phyloP scores from a whole-genome alignment of 2,797 vertebrate species.

The Fistularia commersonii region DNA sequence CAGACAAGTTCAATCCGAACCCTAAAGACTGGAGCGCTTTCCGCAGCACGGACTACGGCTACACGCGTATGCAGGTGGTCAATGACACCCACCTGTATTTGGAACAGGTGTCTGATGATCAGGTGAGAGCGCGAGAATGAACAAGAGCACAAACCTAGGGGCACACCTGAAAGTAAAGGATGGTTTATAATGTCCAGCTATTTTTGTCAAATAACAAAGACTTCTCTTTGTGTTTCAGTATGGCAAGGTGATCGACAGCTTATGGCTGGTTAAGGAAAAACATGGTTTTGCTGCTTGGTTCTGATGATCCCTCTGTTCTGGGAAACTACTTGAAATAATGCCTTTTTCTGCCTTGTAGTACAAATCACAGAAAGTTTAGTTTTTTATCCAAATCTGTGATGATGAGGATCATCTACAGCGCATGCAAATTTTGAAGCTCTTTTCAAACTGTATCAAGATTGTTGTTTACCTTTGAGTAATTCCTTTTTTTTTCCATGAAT shows the following conservation, averaged over 20 bases:
- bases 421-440: neutral
- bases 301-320: conserved; percentile 44
- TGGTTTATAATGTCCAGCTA: conserved; percentile 2
- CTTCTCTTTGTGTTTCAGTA: conserved; percentile 69
- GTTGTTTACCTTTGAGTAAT: no score
- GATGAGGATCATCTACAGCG: no score
- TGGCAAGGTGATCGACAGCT: conserved; percentile 83
- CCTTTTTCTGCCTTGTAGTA: no score
- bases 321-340: neutral
- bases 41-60: conserved; percentile 84
- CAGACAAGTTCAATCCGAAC: conserved; percentile 78
- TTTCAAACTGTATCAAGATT: no score
- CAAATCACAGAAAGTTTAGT: no score
- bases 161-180: neutral
- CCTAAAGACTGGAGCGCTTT: conserved; percentile 84
- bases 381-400: no score
- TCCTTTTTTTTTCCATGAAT: conserved; percentile 8
- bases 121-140: conserved; percentile 68
- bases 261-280: conserved; percentile 83
- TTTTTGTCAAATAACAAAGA: conserved; percentile 5
- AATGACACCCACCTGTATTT: conserved; percentile 83
- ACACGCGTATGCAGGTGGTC: conserved; percentile 79
- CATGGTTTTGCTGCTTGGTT: conserved; percentile 70
- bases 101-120: conserved; percentile 89
- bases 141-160: neutral